These are phyloP conservation scores for Micronisus gabar DNA, from an alignment of 2,113 vertebrate species.

Conservation along the genomic window DNA sequence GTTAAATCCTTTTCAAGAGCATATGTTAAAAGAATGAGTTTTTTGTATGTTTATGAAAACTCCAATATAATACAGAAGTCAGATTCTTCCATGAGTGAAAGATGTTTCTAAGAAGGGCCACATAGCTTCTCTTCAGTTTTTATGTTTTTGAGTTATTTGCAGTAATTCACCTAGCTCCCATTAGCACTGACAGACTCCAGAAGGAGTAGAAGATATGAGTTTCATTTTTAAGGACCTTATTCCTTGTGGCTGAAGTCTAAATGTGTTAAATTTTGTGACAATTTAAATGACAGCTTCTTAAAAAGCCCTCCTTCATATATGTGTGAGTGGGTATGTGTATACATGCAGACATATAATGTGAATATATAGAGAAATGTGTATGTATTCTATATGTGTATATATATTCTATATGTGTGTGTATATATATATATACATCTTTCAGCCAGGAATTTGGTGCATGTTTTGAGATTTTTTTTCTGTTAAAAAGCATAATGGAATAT, in stretches of 20 bases:
- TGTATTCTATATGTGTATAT: neutral
- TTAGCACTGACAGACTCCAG: neutral
- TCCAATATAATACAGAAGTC: neutral
- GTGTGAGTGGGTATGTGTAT: too few relatives aligned
- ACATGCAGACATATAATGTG: neutral
- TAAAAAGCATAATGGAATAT: neutral
- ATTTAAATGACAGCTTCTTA: neutral
- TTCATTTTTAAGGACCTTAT: neutral
- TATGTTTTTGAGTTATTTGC: neutral
- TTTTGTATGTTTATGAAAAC: neutral
- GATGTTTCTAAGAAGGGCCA: neutral
- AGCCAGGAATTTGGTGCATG: neutral
- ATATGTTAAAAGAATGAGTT: neutral
- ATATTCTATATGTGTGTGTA: neutral
- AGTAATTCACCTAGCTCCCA: neutral
- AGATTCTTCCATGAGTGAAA: neutral
- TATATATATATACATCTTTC: neutral
- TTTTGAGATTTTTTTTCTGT: neutral
- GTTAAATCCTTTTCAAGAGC: neutral
- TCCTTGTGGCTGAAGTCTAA: neutral
- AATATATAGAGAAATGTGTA: neutral
- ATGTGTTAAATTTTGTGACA: neutral
- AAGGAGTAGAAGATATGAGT: neutral
- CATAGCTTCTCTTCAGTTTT: neutral
- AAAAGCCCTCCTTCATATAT: neutral